Base-by-base conservation (phyloP, 2,888 invertebrate genomes). In the Ophion obscuratus region DNA sequence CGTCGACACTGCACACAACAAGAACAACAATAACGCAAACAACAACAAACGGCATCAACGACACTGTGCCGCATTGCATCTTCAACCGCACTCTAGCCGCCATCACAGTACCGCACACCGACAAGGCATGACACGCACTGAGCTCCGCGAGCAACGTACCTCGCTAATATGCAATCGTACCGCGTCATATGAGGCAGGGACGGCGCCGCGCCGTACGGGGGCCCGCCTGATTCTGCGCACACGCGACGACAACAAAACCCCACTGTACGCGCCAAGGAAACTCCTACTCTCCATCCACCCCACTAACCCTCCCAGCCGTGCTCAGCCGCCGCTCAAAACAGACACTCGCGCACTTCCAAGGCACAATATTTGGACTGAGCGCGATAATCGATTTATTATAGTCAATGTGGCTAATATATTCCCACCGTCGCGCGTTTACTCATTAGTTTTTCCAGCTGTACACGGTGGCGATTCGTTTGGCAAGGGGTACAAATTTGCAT, bases 41-140 rank as follows among this genome's bases (percentile, higher is more conserved):
- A 85, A 91, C 86, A 86, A 93, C 87, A 85, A 89, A 86, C 82
- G 87, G 87, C 85, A 91, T 88, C 88, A 89, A 90, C 81, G 88
- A 89, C 85, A 90, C 85, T 73, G 87, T 91, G 89, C 90, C 92
- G 92, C 92, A 92, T 91, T 92, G 91, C 93, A 92, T 92, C 92
- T 93, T 93, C 92, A 93, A 92, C 90, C 92, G 92, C 92, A 93
- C 93, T 91, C 92, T 90, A 84, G 91, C 92, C 90, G 93, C 92
- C 94, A 94, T 93, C 89, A 92, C 92, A 78, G 90, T 87, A 88
- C 80, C 89, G 85, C 91, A 86, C 91, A 87, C 90, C 90, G 85
- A 90, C 89, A 90, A 90, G 88, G 91, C 94, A 93, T 93, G 92
- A 92, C 93, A 91, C 90, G 90, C 90, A 93, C 93, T 93, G 92